These are phyloP conservation scores for Chanos chanos DNA, from an alignment of 2,797 vertebrate species.

Conservation along the genomic window DNA sequence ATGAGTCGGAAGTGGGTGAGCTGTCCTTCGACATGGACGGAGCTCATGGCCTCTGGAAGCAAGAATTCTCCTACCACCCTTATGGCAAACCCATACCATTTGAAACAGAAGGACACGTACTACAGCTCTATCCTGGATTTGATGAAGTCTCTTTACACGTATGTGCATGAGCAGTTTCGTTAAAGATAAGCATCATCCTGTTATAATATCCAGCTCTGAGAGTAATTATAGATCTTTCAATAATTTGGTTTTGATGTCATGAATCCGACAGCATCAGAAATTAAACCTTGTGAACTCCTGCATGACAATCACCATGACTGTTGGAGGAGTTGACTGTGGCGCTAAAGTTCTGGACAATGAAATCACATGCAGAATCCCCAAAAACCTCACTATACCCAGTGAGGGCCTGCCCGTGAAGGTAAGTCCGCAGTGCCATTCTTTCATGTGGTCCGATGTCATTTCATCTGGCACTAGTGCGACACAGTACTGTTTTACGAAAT, in stretches of 20 bases:
- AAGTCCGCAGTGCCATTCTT: too few relatives aligned
- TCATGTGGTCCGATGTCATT: too few relatives aligned
- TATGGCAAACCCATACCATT: conserved; percentile 65
- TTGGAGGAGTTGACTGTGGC: conserved; percentile 77
- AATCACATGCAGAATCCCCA: conserved; percentile 84
- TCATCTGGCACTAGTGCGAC: too few relatives aligned
- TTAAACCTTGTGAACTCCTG: conserved; percentile 75
- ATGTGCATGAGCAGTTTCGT: conserved; percentile 38
- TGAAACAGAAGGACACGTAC: conserved; percentile 58
- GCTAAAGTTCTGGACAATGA: conserved; percentile 78
- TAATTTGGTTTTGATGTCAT: neutral
- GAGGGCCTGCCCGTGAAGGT: conserved; percentile 77
- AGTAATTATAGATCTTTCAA: neutral
- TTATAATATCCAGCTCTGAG: neutral
- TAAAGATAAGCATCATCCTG: neutral
- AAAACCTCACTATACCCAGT: conserved; percentile 62
- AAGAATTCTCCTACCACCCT: conserved; percentile 71
- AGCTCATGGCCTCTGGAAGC: conserved; percentile 44
- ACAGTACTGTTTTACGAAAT: too few relatives aligned
- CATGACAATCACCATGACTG: conserved; percentile 81
- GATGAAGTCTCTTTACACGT: conserved; percentile 81
- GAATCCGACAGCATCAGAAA: conserved; percentile 80
- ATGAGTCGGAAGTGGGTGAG: conserved; percentile 61
- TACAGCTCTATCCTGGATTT: conserved; percentile 73
- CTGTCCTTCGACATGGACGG: conserved; percentile 80